Conservation (phyloP, 2,888 invertebrate genomes). For the Azorinus chamasolen region DNA sequence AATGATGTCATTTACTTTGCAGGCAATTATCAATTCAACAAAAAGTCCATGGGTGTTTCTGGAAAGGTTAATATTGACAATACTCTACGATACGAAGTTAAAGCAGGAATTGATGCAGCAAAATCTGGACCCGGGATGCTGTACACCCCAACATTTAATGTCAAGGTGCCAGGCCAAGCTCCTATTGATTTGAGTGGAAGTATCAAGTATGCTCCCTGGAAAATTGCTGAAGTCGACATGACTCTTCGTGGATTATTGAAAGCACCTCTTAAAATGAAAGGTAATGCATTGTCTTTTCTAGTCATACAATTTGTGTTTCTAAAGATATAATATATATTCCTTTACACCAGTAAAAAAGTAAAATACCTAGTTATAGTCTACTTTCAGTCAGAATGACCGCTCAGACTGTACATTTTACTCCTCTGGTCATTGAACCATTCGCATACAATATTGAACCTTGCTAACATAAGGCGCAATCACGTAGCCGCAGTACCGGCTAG, state of each 20-base stretch:
- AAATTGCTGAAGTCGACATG: slow-evolving; percentile 64
- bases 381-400: too few species aligned
- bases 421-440: too few species aligned
- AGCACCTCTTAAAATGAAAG: slow-evolving; percentile 64
- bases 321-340: too few species aligned
- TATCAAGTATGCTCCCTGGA: slow-evolving; percentile 63
- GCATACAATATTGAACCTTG: too few species aligned
- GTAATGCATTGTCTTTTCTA: slow-evolving; percentile 63
- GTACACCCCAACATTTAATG: slow-evolving; percentile 59
- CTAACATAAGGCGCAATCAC: too few species aligned
- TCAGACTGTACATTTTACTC: too few species aligned
- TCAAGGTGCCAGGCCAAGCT: slow-evolving; percentile 37
- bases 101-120: slow-evolving; percentile 42
- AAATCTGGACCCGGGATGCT: slow-evolving; percentile 58
- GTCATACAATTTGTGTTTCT: too few species aligned
- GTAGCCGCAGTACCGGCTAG: too few species aligned
- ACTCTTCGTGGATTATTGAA: slow-evolving; percentile 64
- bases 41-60: background rate
- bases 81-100: slow-evolving; percentile 49
- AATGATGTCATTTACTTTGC: too few species aligned
- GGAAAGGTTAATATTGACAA: slow-evolving; percentile 62
- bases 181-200: slow-evolving; percentile 53
- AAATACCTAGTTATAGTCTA: too few species aligned
- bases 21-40: too few species aligned
- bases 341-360: too few species aligned